Evolutionary conservation across 1,140 invertebrate genomes (phyloP).

Genomic region (Scaptomyza hsui): DNA sequence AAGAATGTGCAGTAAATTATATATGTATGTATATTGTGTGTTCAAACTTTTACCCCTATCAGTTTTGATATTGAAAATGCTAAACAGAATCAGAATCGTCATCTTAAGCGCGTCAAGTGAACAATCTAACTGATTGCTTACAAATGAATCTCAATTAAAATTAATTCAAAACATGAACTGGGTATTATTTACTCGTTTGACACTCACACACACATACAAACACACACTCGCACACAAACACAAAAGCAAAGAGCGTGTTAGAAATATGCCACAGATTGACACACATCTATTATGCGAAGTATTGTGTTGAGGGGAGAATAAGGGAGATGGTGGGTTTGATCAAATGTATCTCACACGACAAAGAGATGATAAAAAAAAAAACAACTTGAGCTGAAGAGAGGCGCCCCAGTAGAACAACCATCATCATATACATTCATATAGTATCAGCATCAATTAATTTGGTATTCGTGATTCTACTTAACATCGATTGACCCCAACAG

Average conservation of each 20-base stretch:
- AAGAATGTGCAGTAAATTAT: neutral
- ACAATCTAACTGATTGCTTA: slow-evolving; percentile 81
- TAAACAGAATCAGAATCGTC: slow-evolving; percentile 53
- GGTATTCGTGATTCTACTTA: slow-evolving; percentile 84
- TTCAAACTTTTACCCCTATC: neutral
- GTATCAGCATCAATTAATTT: slow-evolving; percentile 83
- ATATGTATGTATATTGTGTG: neutral
- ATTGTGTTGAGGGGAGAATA: slow-evolving; percentile 1
- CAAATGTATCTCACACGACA: slow-evolving; percentile 13
- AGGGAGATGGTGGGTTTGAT: slow-evolving; percentile 3
- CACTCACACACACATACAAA: slow-evolving; percentile 42
- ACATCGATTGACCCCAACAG: slow-evolving; percentile 84
- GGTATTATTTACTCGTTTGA: slow-evolving; percentile 78
- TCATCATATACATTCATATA: neutral
- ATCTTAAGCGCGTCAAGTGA: slow-evolving; percentile 57
- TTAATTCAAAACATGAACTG: slow-evolving; percentile 82
- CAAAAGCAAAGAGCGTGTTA: slow-evolving; percentile 26
- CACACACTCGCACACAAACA: neutral
- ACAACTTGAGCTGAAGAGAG: neutral
- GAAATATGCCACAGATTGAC: slow-evolving; percentile 76
- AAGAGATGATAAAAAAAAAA: slow-evolving; percentile 4
- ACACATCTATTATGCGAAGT: slow-evolving; percentile 50
- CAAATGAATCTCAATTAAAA: slow-evolving; percentile 83
- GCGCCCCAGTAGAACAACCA: neutral
- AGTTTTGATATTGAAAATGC: slow-evolving; percentile 9